Evolutionary conservation across 53 echinoderm and acorn worm species (phyloP), one percentile per base, ranked within the genome.

Genomic region (Holothuria leucospilota): DNA sequence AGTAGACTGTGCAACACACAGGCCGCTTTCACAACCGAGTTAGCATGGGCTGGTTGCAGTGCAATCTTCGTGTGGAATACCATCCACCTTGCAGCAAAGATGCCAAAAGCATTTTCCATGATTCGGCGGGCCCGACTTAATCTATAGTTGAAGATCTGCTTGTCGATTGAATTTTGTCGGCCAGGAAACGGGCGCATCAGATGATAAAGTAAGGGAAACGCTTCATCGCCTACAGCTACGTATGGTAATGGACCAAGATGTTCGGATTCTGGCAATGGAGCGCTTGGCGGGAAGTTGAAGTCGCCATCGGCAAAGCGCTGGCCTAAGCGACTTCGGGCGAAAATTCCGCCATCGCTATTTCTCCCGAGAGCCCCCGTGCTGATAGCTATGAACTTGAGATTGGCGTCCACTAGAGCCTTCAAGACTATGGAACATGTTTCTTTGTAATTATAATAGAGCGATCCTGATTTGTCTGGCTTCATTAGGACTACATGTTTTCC

Each of bases 111-210:
- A 62, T 62, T 62, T n/a, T 62, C 87, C 13, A 84, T 84, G 14
- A 87, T 65, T 11, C 88, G 77, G 15, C 91, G 28, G 1, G 92
- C 92, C 59, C 89, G 25, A 6, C 78, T 64, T 9, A 93, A 56
- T 1, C 86, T 60, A 58, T 89, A 84, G 63, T 89, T 89, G 69
- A 80, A 89, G 21, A 89, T 87, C 0, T 65, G 77, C 24, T 64
- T 72, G 9, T 59, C 66, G 13, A 81, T 34, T 13, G 42, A 29
- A 15, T 87, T 38, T 49, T 85, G 58, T 20, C 49, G 59, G 8
- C 89, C 88, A 88, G 93, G 93, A 63, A 59, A 93, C 2, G 93
- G 93, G 59, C 90, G 77, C 83, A 93, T 70, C 29, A 93, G 63
- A 69, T 88, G 39, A 8, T 16, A 38, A 63, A 86, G 90, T 56